A percentile compares a stretch with the other conserved stretches of the same genome.
Evolutionary conservation across 2,797 vertebrate genomes (phyloP).

Genomic region (Rhinella marina): DNA sequence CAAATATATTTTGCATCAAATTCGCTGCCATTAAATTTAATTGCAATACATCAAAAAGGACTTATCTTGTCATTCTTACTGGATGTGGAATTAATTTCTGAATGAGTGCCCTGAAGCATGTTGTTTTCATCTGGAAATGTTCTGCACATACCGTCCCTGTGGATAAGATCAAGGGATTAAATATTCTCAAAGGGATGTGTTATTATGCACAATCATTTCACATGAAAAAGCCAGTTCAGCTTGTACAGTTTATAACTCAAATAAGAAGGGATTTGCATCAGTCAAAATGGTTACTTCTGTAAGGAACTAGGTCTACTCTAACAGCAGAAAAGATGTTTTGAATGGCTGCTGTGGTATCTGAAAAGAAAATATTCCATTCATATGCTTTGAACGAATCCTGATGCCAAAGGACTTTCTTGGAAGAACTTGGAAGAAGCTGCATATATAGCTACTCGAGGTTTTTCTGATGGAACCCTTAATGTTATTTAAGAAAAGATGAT

Average conservation of each 20-base stretch:
- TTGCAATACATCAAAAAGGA: neutral
- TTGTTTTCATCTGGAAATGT: slow-evolving; percentile 46
- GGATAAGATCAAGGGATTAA: slow-evolving; percentile 42
- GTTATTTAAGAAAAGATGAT: too few species aligned
- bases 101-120: slow-evolving; percentile 19
- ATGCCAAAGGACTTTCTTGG: neutral
- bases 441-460: neutral
- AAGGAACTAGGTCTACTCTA: neutral
- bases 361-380: neutral
- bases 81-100: slow-evolving; percentile 33
- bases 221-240: neutral
- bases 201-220: neutral
- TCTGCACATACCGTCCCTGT: slow-evolving; percentile 37
- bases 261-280: neutral
- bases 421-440: neutral
- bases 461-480: neutral
- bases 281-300: neutral
- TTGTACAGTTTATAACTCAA: neutral
- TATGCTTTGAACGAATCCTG: neutral
- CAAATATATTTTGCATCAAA: neutral
- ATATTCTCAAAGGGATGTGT: neutral
- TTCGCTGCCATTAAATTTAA: neutral
- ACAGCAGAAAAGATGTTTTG: neutral
- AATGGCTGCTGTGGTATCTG: neutral
- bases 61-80: slow-evolving; percentile 26